phyloP scores from a whole-genome alignment of 2,113 vertebrate genomes.

The human region GRCh38 chr13:53215001-53215500 shows the following conservation, averaged over 20 bases:
- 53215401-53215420: neutral
- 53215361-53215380: neutral
- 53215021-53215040: neutral
- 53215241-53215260: neutral
- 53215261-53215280: neutral
- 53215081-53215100: neutral
- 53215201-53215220: constrained; percentile 25
- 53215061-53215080: neutral
- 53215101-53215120: neutral
- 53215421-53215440: neutral
- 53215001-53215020: neutral
- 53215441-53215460: neutral
- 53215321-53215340: neutral
- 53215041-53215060: neutral
- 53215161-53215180: neutral
- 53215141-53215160: neutral
- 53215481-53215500: neutral
- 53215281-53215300: neutral
- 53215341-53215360: neutral
- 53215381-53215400: neutral
- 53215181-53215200: constrained; percentile 16
- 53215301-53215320: neutral
- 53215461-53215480: neutral
- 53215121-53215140: neutral
- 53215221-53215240: neutral